Evolutionary conservation across 2,113 vertebrate genomes (phyloP), one percentile per base, ranked within the genome.

Genomic region (Coregonus clupeaformis): DNA sequence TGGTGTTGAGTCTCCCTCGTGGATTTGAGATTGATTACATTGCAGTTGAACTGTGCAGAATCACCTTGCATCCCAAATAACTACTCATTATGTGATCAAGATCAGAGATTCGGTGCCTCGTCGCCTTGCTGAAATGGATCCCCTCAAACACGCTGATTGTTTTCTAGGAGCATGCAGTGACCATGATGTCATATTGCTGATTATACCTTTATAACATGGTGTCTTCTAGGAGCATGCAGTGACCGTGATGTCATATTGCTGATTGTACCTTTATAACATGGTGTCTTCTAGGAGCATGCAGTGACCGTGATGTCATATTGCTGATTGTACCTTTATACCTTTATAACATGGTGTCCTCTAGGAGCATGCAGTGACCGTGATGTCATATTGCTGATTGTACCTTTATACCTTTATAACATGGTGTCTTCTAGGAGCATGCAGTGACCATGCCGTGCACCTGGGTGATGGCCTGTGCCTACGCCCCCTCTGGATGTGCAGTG

Each of bases 351-450:
- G 36, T 42, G 36, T 42, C 13, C n/a, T 65, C 22, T 77, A 99
- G 97, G 98, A 99, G 52, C 98, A 99, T 0, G 98, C 98, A 0
- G 98, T 99, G 86, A 99, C 98, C n/a, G n/a, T n/a, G n/a, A n/a
- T n/a, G n/a, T n/a, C n/a, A n/a, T n/a, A n/a, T n/a, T n/a, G 98
- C 97, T 99, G 87, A 99, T 99, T 99, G 98, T 74, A 97, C 97
- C 0, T 99, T 42, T 42, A 42, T 74, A 97, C 97, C 0, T 99
- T 42, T 42, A 42, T 42, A 42, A 42, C 7, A 1, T 42, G 0
- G 36, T 42, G 36, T 42, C 13, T 22, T 66, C 20, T 76, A 99
- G 98, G 98, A 99, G 55, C 98, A 99, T 0, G 98, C 98, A 0
- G 98, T 99, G 86, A 99, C 98, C 0, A 99, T 99, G 98, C 98